phyloP scores from a whole-genome alignment of 2,113 vertebrate genomes.

The Leptocoma aspasia region DNA sequence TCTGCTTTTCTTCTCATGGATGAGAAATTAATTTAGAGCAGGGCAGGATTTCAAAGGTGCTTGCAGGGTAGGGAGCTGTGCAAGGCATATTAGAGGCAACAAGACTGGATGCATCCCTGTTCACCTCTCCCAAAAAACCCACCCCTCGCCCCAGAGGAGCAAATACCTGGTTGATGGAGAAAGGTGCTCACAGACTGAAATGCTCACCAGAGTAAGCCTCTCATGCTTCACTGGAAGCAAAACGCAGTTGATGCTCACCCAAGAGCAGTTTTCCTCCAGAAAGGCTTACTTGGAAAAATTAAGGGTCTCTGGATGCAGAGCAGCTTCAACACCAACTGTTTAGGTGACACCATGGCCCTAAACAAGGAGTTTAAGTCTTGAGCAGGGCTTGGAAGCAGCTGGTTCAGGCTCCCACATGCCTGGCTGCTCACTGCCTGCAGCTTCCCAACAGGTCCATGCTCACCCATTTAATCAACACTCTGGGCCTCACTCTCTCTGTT shows the following conservation, averaged over 20 bases:
- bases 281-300: not conserved
- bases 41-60: not conserved
- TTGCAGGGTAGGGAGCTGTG: rapidly evolving
- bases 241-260: rapidly evolving
- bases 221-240: rapidly evolving
- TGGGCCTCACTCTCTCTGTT: not conserved
- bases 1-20: not conserved
- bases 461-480: not conserved
- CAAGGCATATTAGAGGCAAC: not conserved
- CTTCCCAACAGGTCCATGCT: not conserved
- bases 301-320: not conserved
- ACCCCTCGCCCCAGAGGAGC: not conserved
- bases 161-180: not conserved
- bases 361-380: not conserved
- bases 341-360: not conserved
- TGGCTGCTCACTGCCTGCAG: not conserved
- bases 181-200: rapidly evolving
- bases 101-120: no score
- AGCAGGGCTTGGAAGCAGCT: not conserved
- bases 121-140: not conserved
- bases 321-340: not conserved
- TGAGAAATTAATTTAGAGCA: not conserved
- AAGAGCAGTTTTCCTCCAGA: not conserved
- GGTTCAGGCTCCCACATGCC: not conserved
- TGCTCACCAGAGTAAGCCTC: rapidly evolving